Conservation (phyloP, 1,140 invertebrate genomes). For the Hesperophylax magnus region DNA sequence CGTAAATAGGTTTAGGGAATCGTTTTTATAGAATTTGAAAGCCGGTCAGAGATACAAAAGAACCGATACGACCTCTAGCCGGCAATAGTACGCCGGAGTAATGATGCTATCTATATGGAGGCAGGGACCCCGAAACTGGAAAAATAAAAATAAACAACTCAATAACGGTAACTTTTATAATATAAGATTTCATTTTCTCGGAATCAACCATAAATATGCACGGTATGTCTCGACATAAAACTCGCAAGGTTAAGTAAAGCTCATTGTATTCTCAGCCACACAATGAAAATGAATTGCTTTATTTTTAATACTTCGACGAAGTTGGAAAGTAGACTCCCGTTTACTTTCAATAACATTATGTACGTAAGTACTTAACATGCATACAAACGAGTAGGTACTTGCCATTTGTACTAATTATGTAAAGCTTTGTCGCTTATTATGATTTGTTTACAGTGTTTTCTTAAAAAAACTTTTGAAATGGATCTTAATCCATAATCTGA, state of each 20-base stretch:
- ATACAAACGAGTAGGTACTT: too few relatives aligned
- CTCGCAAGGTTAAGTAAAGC: neutral
- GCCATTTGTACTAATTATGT: too few relatives aligned
- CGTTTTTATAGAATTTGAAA: neutral
- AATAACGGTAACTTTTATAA: conserved; percentile 29
- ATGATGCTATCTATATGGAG: conserved; percentile 15
- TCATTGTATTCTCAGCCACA: conserved; percentile 13
- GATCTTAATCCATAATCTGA: too few relatives aligned
- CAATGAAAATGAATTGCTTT: conserved; percentile 9
- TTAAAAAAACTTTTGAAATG: too few relatives aligned
- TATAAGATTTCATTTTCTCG: conserved; percentile 37
- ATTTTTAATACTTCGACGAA: neutral
- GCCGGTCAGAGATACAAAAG: conserved; percentile 2
- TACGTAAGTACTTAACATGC: too few relatives aligned
- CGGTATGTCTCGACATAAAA: conserved; percentile 4
- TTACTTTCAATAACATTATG: too few relatives aligned
- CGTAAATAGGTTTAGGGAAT: neutral
- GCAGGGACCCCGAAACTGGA: neutral
- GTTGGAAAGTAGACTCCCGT: too few relatives aligned
- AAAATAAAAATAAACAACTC: conserved; percentile 38
- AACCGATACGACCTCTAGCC: neutral
- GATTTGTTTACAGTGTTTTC: too few relatives aligned
- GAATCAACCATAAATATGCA: conserved; percentile 24
- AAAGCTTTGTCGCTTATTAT: too few relatives aligned
- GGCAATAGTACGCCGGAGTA: neutral